Base-by-base conservation (phyloP, 2,113 vertebrate species). In the Cyanocitta stelleri region DNA sequence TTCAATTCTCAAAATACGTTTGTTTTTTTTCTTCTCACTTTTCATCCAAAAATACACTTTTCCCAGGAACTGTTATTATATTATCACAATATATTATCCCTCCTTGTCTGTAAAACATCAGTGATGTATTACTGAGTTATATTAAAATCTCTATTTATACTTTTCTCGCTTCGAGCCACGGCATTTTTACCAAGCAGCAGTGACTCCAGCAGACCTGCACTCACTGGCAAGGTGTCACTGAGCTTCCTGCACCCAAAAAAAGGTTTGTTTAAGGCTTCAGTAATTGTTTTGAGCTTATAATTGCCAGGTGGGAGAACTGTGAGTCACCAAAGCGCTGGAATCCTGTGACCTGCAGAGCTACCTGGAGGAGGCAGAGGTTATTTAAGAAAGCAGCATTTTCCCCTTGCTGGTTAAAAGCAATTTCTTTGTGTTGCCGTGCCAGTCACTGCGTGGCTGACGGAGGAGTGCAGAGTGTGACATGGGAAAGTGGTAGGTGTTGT, bases 401-500 rank as follows among this genome's bases (percentile, higher is more conserved):
- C 51, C 72, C 64, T 81, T 2, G 54, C 55, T 80, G 85, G 35
- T 75, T 71, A 56, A 95, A 93, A 27, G 37, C 23, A 24, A 83
- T 91, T 88, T 81, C 92, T 93, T 51, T 46, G 75, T 80, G 82
- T 61, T 41, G 63, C 59, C 41, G 59, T 73, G 49, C 62, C 87
- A 69, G 78, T 87, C 85, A 35, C 16, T 11, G 77, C 46, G 56
- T 4, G 17, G 80, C 82, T 87, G 94, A 44, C 14, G 83, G 73
- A 48, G 74, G 87, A 97, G 85, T 2, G 79, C 93, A n/a, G 81
- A 77, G 72, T 67, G 92, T 93, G 95, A 92, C 85, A 94, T 7
- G 59, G 30, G 8, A 39, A 93, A 95, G 95, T 72, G 79, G 82
- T 71, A 49, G 94, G 95, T 96, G 95, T 88, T 86, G 68, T 90